Conservation (phyloP, 2,888 invertebrate genomes). For the Ormia ochracea region DNA sequence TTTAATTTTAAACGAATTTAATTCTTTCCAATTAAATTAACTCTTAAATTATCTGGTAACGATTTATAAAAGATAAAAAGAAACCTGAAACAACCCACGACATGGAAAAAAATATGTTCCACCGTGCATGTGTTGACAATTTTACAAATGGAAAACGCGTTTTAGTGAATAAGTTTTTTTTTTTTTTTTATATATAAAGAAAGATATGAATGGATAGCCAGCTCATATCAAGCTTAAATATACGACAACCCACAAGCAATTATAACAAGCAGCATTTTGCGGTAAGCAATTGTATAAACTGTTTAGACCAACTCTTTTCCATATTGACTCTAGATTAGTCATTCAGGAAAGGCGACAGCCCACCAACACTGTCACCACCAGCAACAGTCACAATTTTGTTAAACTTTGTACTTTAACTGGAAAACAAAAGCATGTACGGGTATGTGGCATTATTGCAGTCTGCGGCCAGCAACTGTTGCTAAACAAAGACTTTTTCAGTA, state of each 20-base stretch:
- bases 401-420: slow-evolving; percentile 30
- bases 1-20: too few species aligned
- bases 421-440: not conserved
- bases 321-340: slow-evolving; percentile 42
- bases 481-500: slow-evolving; percentile 24
- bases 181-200: too few species aligned
- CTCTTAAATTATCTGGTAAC: too few species aligned
- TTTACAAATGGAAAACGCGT: slow-evolving; percentile 37
- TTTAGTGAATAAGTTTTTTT: slow-evolving; percentile 15
- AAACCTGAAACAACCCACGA: slow-evolving; percentile 10
- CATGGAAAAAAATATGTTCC: not conserved
- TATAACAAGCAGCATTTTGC: slow-evolving; percentile 13
- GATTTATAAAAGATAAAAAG: too few species aligned
- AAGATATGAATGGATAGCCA: not conserved
- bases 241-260: slow-evolving; percentile 26
- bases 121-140: not conserved
- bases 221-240: slow-evolving; percentile 26
- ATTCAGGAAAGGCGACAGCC: not conserved
- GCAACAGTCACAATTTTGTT: slow-evolving; percentile 28
- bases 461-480: not conserved
- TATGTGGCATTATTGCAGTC: slow-evolving; percentile 5
- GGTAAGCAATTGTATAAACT: slow-evolving; percentile 31
- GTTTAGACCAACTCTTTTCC: slow-evolving; percentile 33
- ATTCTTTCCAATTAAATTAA: too few species aligned
- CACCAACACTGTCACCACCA: slow-evolving; percentile 17